These are phyloP conservation scores for Hydractinia symbiolongicarpus DNA, from an alignment of 30 jellyfish, hydroid and myxozoan genomes.

Conservation along the genomic window DNA sequence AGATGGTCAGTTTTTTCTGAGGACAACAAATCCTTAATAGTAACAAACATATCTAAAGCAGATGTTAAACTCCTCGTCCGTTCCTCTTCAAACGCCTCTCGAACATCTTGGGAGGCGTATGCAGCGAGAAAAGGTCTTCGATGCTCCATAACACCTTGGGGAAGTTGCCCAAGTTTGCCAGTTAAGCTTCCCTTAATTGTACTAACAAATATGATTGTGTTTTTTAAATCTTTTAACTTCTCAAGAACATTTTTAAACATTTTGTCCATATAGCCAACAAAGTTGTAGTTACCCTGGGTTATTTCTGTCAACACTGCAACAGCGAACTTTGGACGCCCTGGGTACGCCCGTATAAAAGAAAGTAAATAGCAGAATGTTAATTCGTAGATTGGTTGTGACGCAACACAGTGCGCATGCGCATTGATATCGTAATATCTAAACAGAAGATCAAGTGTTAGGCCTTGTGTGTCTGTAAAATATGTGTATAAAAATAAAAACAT, in stretches of 20 bases:
- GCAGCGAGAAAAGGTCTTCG: slow-evolving; percentile 29
- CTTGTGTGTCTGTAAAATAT: no score
- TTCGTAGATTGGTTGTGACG: slow-evolving; percentile 20
- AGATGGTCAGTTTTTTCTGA: background rate
- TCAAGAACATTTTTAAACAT: background rate
- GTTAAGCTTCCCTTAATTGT: slow-evolving; percentile 32
- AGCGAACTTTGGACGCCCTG: slow-evolving; percentile 24
- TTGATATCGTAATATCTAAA: slow-evolving; percentile 18
- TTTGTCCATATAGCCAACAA: slow-evolving; percentile 28
- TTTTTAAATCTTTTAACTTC: slow-evolving; percentile 6
- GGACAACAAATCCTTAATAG: slow-evolving; percentile 10
- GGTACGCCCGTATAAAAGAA: slow-evolving; percentile 22
- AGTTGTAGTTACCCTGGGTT: slow-evolving; percentile 23
- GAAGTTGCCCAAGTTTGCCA: slow-evolving; percentile 29
- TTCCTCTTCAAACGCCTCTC: background rate
- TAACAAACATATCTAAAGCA: slow-evolving; percentile 26
- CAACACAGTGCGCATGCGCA: slow-evolving; percentile 19
- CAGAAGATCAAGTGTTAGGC: background rate
- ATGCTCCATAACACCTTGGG: slow-evolving; percentile 28
- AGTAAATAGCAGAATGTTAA: slow-evolving; percentile 24
- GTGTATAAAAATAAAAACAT: no score
- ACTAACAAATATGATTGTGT: slow-evolving; percentile 25
- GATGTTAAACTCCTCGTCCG: background rate
- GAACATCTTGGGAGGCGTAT: slow-evolving; percentile 30
- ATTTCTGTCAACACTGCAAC: slow-evolving; percentile 16